Conservation (phyloP, 2,113 vertebrate species). For the Coracopsis vasa region DNA sequence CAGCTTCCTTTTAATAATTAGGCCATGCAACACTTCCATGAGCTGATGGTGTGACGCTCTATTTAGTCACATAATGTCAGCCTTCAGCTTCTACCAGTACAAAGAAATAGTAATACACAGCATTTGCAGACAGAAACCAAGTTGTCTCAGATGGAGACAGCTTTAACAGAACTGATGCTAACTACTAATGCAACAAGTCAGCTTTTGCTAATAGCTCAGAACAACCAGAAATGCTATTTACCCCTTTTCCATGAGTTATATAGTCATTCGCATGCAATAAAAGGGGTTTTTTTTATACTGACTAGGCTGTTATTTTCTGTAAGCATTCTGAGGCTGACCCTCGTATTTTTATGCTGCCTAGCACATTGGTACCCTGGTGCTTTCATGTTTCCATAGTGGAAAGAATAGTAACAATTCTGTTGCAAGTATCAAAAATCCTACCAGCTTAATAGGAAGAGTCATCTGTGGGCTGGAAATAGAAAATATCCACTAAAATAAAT, state of each 20-base stretch:
- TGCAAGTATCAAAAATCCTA: background rate
- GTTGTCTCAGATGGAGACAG: background rate
- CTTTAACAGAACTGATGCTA: background rate
- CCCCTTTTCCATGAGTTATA: background rate
- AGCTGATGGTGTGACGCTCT: background rate
- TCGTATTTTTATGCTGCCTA: background rate
- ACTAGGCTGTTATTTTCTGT: background rate
- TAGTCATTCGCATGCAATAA: background rate
- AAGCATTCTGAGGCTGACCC: background rate
- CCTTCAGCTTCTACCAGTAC: background rate
- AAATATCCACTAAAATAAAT: background rate
- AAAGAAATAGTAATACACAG: background rate
- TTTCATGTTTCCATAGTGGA: background rate
- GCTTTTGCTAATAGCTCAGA: background rate
- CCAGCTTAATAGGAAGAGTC: background rate
- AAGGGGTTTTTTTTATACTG: background rate
- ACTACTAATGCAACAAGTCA: background rate
- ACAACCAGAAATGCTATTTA: background rate
- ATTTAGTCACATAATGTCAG: background rate
- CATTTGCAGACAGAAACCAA: background rate
- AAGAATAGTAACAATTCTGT: background rate
- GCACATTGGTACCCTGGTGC: background rate
- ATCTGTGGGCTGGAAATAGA: background rate
- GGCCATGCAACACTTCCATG: background rate
- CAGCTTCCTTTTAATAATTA: background rate